Conservation (phyloP, 2,113 vertebrate species). For the Poicephalus gulielmi region DNA sequence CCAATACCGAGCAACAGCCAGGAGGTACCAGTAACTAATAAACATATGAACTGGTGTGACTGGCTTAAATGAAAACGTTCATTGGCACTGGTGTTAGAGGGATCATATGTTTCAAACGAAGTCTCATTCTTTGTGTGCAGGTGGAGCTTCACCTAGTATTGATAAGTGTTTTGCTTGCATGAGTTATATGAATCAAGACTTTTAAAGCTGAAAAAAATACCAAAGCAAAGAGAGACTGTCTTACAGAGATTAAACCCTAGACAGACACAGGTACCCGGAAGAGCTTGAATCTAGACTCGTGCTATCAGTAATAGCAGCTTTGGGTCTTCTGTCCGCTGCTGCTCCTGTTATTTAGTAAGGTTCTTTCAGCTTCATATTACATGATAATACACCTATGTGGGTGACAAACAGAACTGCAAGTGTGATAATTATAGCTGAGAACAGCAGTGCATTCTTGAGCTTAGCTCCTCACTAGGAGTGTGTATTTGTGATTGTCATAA, state of each 20-base stretch:
- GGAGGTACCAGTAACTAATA: neutral
- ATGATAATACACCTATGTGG: conserved; percentile 11
- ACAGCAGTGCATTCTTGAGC: neutral
- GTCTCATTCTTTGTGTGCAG: neutral
- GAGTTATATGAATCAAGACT: neutral
- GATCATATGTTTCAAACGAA: neutral
- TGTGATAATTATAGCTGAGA: conserved; percentile 19
- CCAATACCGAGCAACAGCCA: neutral
- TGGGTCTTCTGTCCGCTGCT: neutral
- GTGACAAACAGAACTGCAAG: neutral
- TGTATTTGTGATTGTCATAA: conserved; percentile 9
- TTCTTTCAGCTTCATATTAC: neutral
- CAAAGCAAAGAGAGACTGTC: neutral
- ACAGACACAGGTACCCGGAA: neutral
- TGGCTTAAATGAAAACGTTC: neutral
- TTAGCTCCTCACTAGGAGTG: neutral
- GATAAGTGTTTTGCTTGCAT: neutral
- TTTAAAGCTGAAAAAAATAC: neutral
- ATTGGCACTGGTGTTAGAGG: neutral
- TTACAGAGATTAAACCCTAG: neutral
- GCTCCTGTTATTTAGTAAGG: neutral
- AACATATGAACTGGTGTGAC: neutral
- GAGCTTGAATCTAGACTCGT: neutral
- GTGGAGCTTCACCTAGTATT: neutral
- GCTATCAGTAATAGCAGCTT: neutral